These are phyloP conservation scores for Oxyteleia sp. DNA, from an alignment of 2,888 invertebrate species.

Conservation along the genomic window DNA sequence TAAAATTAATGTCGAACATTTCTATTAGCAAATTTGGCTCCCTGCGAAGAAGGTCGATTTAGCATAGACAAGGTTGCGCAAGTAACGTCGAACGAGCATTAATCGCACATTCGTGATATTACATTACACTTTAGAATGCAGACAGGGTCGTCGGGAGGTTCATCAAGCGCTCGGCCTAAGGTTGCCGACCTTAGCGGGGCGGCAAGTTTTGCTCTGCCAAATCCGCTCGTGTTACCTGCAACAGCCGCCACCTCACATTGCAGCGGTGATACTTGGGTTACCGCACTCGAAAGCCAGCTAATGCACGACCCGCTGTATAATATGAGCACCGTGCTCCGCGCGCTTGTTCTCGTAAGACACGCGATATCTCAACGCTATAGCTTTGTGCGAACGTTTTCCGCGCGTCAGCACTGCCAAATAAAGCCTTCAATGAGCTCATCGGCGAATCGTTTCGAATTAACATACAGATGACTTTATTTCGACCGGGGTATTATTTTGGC, in stretches of 20 bases:
- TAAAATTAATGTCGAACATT: conserved; percentile 15
- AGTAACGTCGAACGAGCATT: conserved; percentile 54
- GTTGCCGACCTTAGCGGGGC: conserved; percentile 70
- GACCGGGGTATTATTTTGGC: conserved; percentile 35
- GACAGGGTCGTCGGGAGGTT: conserved; percentile 67
- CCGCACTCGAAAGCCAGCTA: conserved; percentile 66
- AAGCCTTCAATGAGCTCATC: conserved; percentile 54
- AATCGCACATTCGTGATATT: conserved; percentile 70
- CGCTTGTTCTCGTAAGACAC: conserved; percentile 76
- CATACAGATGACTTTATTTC: conserved; percentile 57
- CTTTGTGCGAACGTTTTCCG: conserved; percentile 55
- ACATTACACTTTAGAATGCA: conserved; percentile 68
- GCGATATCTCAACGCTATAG: conserved; percentile 75
- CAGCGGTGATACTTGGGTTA: conserved; percentile 66
- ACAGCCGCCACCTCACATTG: conserved; percentile 68
- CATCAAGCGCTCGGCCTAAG: conserved; percentile 67
- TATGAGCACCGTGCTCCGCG: conserved; percentile 78
- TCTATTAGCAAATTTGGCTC: conserved; percentile 9
- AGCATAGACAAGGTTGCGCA: conserved; percentile 47
- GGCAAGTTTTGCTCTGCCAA: conserved; percentile 75
- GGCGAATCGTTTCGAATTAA: conserved; percentile 63
- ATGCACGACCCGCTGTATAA: conserved; percentile 76
- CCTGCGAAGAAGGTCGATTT: conserved; percentile 38
- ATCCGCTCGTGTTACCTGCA: conserved; percentile 79
- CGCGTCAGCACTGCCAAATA: conserved; percentile 61